phyloP scores from a whole-genome alignment of 2,797 vertebrate species.

The Pantherophis vulpinus region DNA sequence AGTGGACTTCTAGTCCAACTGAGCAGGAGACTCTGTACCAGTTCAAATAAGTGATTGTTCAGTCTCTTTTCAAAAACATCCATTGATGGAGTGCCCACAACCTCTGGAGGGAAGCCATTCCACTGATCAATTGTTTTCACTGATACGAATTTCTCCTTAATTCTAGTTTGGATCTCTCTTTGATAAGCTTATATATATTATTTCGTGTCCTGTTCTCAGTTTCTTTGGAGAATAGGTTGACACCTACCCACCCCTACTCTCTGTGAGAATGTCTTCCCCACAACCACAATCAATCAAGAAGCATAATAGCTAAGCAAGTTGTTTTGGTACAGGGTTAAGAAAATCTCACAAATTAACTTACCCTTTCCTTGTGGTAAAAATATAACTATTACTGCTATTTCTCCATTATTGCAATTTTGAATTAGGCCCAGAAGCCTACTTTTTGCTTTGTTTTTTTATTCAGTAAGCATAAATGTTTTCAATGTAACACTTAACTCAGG shows the following conservation, averaged over 20 bases:
- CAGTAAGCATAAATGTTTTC: background rate
- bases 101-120: background rate
- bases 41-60: background rate
- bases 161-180: background rate
- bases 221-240: background rate
- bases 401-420: background rate
- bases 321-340: background rate
- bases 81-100: background rate
- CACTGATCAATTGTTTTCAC: background rate
- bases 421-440: background rate
- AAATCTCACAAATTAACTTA: background rate
- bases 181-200: no score
- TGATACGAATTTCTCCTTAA: background rate
- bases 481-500: background rate
- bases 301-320: background rate
- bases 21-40: background rate
- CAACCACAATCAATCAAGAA: background rate
- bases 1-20: background rate
- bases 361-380: background rate
- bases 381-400: background rate
- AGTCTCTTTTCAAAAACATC: background rate
- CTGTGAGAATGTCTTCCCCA: background rate
- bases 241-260: background rate
- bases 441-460: background rate
- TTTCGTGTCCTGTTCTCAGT: no score